These are phyloP conservation scores for Carassius gibelio DNA, from an alignment of 2,113 vertebrate genomes.

Conservation along the genomic window DNA sequence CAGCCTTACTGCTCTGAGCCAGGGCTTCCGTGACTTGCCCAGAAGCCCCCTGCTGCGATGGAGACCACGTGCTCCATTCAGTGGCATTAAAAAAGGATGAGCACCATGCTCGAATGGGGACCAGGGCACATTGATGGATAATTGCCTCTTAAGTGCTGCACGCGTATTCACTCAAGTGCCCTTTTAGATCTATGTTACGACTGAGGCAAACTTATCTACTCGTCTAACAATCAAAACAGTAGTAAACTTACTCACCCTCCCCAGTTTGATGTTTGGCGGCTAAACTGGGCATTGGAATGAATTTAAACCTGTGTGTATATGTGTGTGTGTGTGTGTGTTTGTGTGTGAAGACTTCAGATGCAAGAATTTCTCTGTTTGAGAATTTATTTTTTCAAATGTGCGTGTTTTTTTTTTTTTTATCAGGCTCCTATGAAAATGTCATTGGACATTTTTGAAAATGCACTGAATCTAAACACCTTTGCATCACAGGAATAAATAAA, in stretches of 20 bases:
- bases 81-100: conserved; percentile 78
- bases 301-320: background rate
- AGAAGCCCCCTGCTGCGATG: conserved; percentile 76
- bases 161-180: conserved; percentile 67
- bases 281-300: background rate
- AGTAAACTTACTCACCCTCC: conserved; percentile 49
- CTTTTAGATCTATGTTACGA: conserved; percentile 61
- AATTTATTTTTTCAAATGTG: too few relatives aligned
- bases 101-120: conserved; percentile 34
- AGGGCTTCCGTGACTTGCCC: conserved; percentile 77
- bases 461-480: too few relatives aligned
- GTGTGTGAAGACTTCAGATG: too few relatives aligned
- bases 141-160: conserved; percentile 78
- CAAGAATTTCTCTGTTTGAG: too few relatives aligned
- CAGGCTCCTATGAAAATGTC: too few relatives aligned
- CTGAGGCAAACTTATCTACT: conserved; percentile 67
- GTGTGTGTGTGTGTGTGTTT: too few relatives aligned
- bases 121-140: conserved; percentile 63
- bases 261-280: background rate
- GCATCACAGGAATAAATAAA: background rate
- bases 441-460: too few relatives aligned
- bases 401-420: too few relatives aligned
- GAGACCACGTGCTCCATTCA: conserved; percentile 70
- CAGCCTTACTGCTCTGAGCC: conserved; percentile 46
- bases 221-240: conserved; percentile 65